Evolutionary conservation across 2,797 vertebrate species (phyloP), one percentile per base, ranked within the genome.

Genomic region (Sphenopsis melanotis): DNA sequence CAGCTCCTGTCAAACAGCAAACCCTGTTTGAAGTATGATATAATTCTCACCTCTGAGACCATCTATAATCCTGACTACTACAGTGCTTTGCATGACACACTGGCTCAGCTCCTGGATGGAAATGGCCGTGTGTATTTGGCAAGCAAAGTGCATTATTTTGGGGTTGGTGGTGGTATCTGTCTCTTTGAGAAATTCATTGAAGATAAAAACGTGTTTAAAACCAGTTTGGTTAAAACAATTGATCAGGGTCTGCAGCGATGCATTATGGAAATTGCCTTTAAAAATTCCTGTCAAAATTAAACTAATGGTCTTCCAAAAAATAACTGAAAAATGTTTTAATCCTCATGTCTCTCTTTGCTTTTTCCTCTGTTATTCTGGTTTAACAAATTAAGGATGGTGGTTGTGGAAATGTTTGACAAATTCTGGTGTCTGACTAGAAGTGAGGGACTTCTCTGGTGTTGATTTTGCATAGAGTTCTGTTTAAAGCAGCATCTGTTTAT

Each of bases 1-100:
- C 88, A 96, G 52, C 97, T 99, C 88, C 75, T 99, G 75, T 83
- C 97, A 78, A 98, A 92, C 80, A 91, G 96, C 57, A 96, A 98
- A 44, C 70, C 65, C 27, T 90, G 97, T 68, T 93, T 96, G 47
- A 99, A 98, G 92, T 99, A 99, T 4, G 98, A 99, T 79, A 77
- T 99, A n/a, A 99, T 99, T 96, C 98, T 99, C 60, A 99, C 99
- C 11, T 99, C 99, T 56, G 99, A 99, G 97, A 99, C 99, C 4
- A 98, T 99, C 95, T 99, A 99, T 93, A 99, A 99, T 95, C 98
- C 98, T 0, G 97, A 98, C 19, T 98, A 98, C 95, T 99, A 99
- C 63, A 75, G 96, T 12, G 91, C 98, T 50, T 97, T 99, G 78
- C 99, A 99, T 8, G 93, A 98, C 23, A 97, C 98, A 3, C 97